Percentiles rank a stretch among this genome's conserved stretches.
Conservation (phyloP, 2,888 invertebrate species). For the Lacanobia oleracea region DNA sequence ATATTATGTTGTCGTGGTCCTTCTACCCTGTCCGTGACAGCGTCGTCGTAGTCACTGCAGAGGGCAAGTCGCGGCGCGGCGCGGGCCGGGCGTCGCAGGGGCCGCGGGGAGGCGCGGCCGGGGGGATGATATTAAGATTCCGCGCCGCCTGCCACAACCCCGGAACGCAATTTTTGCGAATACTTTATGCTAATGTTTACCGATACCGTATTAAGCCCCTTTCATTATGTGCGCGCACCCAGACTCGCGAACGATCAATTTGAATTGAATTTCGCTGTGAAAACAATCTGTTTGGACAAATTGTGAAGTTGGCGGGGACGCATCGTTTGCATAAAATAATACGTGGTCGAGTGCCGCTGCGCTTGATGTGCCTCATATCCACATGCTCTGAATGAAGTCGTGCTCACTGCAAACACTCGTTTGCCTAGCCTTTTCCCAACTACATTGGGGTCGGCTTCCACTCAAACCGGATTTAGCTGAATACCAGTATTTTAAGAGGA, state of each 20-base stretch:
- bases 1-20: not conserved
- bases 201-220: conserved; percentile 79
- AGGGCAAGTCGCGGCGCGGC: conserved; percentile 23
- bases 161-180: conserved; percentile 82
- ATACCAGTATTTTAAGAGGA: no score
- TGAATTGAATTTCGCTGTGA: conserved; percentile 80
- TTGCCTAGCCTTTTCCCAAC: no score
- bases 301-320: conserved; percentile 74
- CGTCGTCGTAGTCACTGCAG: not conserved
- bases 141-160: conserved; percentile 69
- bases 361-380: not conserved
- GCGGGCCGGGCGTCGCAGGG: not conserved
- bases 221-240: conserved; percentile 74
- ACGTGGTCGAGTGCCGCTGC: conserved; percentile 47
- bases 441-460: no score
- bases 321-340: conserved; percentile 81
- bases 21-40: conserved; percentile 5
- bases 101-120: conserved; percentile 35
- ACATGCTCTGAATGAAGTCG: not conserved
- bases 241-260: conserved; percentile 73
- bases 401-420: not conserved
- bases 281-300: conserved; percentile 85
- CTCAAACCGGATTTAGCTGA: no score
- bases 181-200: conserved; percentile 84
- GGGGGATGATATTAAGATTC: conserved; percentile 78